A percentile compares a stretch with the other conserved stretches of the same genome.
phyloP scores from a whole-genome alignment of 1,140 invertebrate genomes.

The Cryptotermes secundus region DNA sequence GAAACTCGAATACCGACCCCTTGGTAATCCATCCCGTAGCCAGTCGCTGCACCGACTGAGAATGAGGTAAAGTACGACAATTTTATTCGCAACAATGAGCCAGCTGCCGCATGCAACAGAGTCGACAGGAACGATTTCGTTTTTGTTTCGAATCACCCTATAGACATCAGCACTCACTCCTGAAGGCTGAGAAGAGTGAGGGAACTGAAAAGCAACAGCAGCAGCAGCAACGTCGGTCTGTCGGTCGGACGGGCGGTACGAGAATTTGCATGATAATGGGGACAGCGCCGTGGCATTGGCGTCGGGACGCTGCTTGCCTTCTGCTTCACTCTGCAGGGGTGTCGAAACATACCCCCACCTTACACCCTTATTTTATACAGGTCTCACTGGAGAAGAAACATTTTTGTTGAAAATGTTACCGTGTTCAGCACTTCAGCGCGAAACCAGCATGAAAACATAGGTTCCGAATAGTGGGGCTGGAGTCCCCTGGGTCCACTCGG shows the following conservation, averaged over 20 bases:
- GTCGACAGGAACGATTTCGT: too few relatives aligned
- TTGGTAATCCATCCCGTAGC: too few relatives aligned
- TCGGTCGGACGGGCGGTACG: neutral
- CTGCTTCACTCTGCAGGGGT: neutral
- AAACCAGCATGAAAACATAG: too few relatives aligned
- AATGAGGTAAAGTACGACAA: too few relatives aligned
- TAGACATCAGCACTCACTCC: slow-evolving; percentile 1
- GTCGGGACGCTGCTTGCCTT: slow-evolving; percentile 12
- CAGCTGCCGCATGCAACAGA: neutral
- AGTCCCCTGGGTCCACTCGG: too few relatives aligned
- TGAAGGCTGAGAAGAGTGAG: neutral
- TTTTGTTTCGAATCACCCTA: neutral
- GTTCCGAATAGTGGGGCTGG: too few relatives aligned
- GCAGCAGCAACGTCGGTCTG: slow-evolving; percentile 3
- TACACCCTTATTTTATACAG: neutral
- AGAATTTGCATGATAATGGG: slow-evolving; percentile 19
- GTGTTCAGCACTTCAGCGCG: too few relatives aligned
- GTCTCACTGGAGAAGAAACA: too few relatives aligned
- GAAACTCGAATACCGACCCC: too few relatives aligned
- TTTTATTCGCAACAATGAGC: too few relatives aligned
- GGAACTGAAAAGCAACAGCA: neutral
- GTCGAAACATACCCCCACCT: neutral
- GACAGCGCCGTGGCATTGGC: neutral
- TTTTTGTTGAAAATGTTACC: too few relatives aligned
- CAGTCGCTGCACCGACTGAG: too few relatives aligned